Base-by-base conservation (phyloP, 2,113 vertebrate species). In the Neotoma lepida region DNA sequence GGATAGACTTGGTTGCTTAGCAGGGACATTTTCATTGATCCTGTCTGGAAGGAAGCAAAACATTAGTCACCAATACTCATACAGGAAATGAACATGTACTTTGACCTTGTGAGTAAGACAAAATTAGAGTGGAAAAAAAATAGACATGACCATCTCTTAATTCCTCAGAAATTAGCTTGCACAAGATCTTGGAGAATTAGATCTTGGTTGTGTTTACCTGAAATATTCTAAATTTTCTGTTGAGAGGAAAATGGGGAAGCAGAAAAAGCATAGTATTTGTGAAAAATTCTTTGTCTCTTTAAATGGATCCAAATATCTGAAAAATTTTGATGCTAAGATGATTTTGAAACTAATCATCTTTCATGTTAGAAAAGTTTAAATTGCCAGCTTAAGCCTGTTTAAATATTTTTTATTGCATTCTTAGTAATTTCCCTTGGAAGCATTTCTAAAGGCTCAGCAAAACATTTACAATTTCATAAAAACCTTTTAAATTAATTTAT, bases 401-500 rank as follows among this genome's bases (percentile, higher is more conserved):
- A 97, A 97, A 94, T 96, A 96, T 96, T 97, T 97, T 97, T 97
- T 97, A 96, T 95, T 95, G 82, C 94, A 87, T 97, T 96, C 95
- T 89, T 92, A 81, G 96, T 97, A 94, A 97, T 97, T 97, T 97
- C 97, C 97, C 97, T 92, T 96, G 97, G 86, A 97, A 97, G 95
- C 96, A 96, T 96, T 97, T 96, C 86, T 96, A 96, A 97, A 96
- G 94, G 91, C 94, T 97, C 96, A 96, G 96, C 92, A 95, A 97
- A 97, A 96, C 97, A 97, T 96, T 97, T 97, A 97, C 92, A 97
- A 91, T 95, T 97, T 97, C 95, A 96, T 97, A 97, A 97, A 86
- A 97, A 97, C 90, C 91, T 94, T 97, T 97, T 97, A 97, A 97
- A 97, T 97, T 97, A 97, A 97, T 97, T 97, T 97, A 97, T 94